These are phyloP conservation scores for Spisula subtruncata DNA, from an alignment of 2,888 invertebrate genomes.

Conservation along the genomic window DNA sequence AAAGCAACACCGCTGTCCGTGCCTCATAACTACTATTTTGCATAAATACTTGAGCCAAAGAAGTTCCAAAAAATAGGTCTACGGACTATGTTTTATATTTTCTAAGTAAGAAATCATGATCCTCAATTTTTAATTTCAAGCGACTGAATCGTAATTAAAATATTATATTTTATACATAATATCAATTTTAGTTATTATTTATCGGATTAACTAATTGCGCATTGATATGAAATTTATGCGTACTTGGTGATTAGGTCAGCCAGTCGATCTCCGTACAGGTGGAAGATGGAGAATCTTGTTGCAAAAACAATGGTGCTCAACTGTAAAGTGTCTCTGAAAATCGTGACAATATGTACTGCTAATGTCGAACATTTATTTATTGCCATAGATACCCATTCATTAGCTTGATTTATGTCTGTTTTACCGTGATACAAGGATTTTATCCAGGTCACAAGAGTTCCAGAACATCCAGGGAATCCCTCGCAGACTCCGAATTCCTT, in stretches of 20 bases:
- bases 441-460: constrained; percentile 66
- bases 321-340: not conserved
- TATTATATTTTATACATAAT: not conserved
- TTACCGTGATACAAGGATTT: constrained; percentile 13
- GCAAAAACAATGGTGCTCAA: constrained; percentile 44
- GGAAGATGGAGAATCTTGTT: constrained; percentile 63
- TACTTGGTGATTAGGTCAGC: constrained; percentile 73
- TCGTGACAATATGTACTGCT: constrained; percentile 6
- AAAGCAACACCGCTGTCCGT: not conserved
- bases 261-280: constrained; percentile 76
- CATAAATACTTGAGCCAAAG: constrained; percentile 72
- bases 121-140: not conserved
- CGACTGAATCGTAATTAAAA: too few relatives aligned
- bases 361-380: constrained; percentile 23
- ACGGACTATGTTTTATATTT: not conserved
- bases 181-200: not conserved
- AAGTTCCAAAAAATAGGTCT: constrained; percentile 50
- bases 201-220: constrained; percentile 43
- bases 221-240: constrained; percentile 67
- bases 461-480: constrained; percentile 63
- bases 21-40: constrained; percentile 75
- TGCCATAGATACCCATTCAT: constrained; percentile 31
- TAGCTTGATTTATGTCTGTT: not conserved
- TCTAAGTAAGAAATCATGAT: not conserved
- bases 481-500: constrained; percentile 50